Percentiles rank a stretch among this genome's conserved stretches.
Evolutionary conservation across 2,888 invertebrate species (phyloP).

Genomic region (Melinaea menophilus): DNA sequence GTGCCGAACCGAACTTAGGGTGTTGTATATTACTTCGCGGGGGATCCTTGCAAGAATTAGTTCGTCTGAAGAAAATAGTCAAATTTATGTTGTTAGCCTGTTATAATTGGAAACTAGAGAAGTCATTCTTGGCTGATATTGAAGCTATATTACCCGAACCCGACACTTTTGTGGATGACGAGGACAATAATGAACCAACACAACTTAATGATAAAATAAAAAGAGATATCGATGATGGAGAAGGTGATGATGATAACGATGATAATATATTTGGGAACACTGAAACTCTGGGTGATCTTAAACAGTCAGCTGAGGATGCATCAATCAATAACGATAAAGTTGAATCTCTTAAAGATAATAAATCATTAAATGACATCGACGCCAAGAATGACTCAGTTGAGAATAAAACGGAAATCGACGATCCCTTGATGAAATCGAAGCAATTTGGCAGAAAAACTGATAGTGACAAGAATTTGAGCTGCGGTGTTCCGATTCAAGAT

Average conservation of each 20-base stretch:
- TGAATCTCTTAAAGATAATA: constrained; percentile 17
- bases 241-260: constrained; percentile 28
- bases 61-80: constrained; percentile 89
- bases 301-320: constrained; percentile 2
- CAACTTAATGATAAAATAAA: constrained; percentile 52
- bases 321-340: constrained; percentile 6
- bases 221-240: constrained; percentile 34
- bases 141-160: constrained; percentile 74
- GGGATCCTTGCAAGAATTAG: constrained; percentile 82
- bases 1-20: constrained; percentile 88
- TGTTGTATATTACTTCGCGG: constrained; percentile 94
- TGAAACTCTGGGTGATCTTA: constrained; percentile 18
- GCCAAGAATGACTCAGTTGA: background rate
- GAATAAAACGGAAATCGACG: constrained; percentile 23
- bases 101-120: constrained; percentile 95
- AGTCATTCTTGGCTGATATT: constrained; percentile 93
- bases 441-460: constrained; percentile 54
- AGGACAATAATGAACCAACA: constrained; percentile 39
- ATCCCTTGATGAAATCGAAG: constrained; percentile 49
- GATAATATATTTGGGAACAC: constrained; percentile 29
- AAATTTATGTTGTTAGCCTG: constrained; percentile 88
- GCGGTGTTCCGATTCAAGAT: constrained; percentile 81
- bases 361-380: background rate
- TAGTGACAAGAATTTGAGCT: constrained; percentile 62
- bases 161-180: constrained; percentile 59